Evolutionary conservation across 1,140 invertebrate species (phyloP).

Genomic region (Uloborus diversus): DNA sequence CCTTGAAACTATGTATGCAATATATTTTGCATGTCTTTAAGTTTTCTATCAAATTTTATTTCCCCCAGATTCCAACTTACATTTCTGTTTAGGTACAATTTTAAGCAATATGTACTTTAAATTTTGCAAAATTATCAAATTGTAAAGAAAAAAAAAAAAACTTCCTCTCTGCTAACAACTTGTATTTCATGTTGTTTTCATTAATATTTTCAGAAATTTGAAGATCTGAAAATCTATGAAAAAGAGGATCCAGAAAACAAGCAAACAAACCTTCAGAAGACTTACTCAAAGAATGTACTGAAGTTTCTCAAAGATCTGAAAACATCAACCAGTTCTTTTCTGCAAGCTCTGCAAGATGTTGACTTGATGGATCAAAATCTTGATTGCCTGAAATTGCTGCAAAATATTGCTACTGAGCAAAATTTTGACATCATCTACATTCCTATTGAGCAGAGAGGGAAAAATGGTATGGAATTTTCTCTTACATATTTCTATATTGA

Average conservation of each 20-base stretch:
- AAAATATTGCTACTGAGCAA: conserved; percentile 43
- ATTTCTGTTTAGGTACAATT: too few species aligned
- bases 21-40: too few species aligned
- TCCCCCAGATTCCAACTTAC: too few species aligned
- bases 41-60: too few species aligned
- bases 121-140: not conserved
- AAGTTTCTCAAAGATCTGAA: conserved; percentile 48
- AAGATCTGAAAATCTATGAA: conserved; percentile 40
- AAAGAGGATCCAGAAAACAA: conserved; percentile 33
- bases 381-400: conserved; percentile 30
- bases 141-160: not conserved
- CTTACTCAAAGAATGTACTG: conserved; percentile 44
- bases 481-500: too few species aligned
- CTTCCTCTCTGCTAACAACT: too few species aligned
- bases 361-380: conserved; percentile 38
- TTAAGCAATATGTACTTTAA: not conserved
- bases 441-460: conserved; percentile 47
- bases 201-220: conserved; percentile 40
- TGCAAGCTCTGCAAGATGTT: conserved; percentile 37
- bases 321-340: conserved; percentile 35
- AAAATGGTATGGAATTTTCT: conserved; percentile 25
- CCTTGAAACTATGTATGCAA: too few species aligned
- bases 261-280: conserved; percentile 39
- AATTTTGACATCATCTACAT: conserved; percentile 48
- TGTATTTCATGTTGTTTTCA: too few species aligned